Base-by-base conservation (phyloP, 2,797 vertebrate species). In the Ctenopoma multispine region DNA sequence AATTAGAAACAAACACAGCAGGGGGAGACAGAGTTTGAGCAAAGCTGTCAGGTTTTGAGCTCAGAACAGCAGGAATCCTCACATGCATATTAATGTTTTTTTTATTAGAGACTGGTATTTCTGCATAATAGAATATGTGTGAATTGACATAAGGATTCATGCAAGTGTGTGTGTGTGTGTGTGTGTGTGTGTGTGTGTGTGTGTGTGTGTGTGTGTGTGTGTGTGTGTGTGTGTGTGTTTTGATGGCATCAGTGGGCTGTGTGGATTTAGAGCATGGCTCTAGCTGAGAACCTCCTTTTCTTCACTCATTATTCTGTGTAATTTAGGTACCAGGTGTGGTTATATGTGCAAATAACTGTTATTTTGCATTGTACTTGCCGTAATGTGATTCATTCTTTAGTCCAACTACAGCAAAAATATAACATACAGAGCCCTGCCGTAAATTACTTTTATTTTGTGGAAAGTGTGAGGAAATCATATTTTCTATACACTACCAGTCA, bases 181-280 rank as follows among this genome's bases (percentile, higher is more conserved):
- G 36, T 53, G 34, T 44, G 56, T 34, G 31, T 34, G 31, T 23
- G 14, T 44, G 24, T 34, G 55, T 72, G 36, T 53, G 34, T 24
- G 21, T n/a, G 27, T 34, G 24, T 40, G 53, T 63, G 72, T 63
- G 63, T 64, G 38, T 23, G 12, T 49, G 24, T 34, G 50, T 73
- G 36, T 53, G 34, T 44, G 56, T 34, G 31, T 34, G 31, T 23
- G 14, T 44, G 24, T 34, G 55, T 72, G 36, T 53, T 41, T 44
- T 54, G 47, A 62, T 75, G 34, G 80, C 82, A 89, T 86, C 86
- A 90, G 78, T 79, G 69, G 55, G 58, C 62, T 82, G 60, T 77
- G 86, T 59, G 81, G 74, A 76, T 82, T 86, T 85, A n/a, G 59
- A 41, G 63, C 65, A 46, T 55, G 13, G 71, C 56, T 24, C 4